A percentile compares a stretch with the other conserved stretches of the same genome.
These are phyloP conservation scores for Phoenoteleia sp. DNA, from an alignment of 2,888 invertebrate species.

Conservation along the genomic window DNA sequence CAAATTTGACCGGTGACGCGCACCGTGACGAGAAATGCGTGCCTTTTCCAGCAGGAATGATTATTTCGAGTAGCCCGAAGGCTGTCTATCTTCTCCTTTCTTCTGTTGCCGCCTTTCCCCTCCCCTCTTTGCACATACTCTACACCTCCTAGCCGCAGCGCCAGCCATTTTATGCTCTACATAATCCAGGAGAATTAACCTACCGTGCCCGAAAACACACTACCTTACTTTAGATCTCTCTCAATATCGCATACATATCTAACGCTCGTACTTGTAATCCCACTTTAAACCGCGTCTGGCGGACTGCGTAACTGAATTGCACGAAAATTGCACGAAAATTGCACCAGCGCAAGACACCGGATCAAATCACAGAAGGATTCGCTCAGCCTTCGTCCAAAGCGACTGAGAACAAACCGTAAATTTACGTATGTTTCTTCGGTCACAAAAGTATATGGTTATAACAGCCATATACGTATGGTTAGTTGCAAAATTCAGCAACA, in stretches of 20 bases:
- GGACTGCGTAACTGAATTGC: not conserved
- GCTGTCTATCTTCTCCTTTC: constrained; percentile 49
- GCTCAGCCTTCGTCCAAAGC: no score
- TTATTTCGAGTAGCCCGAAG: constrained; percentile 79
- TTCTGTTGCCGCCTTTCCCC: constrained; percentile 29
- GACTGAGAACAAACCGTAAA: no score
- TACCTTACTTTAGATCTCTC: constrained; percentile 80
- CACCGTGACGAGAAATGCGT: constrained; percentile 40
- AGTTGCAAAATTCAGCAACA: no score
- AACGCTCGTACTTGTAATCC: constrained; percentile 4
- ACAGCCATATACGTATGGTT: no score
- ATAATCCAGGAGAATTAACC: constrained; percentile 82
- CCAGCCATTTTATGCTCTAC: constrained; percentile 85
- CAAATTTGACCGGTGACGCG: constrained; percentile 9
- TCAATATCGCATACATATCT: constrained; percentile 18
- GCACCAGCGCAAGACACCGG: no score
- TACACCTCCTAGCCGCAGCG: constrained; percentile 68
- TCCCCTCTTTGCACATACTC: constrained; percentile 30
- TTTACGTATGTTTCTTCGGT: no score
- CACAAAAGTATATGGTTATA: no score
- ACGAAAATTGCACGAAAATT: no score
- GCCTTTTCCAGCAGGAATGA: constrained; percentile 72
- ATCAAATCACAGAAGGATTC: no score
- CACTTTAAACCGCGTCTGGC: no score
- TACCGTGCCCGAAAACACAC: constrained; percentile 84